Evolutionary conservation across 2,888 invertebrate genomes (phyloP).

Genomic region (Saturnia japonica): DNA sequence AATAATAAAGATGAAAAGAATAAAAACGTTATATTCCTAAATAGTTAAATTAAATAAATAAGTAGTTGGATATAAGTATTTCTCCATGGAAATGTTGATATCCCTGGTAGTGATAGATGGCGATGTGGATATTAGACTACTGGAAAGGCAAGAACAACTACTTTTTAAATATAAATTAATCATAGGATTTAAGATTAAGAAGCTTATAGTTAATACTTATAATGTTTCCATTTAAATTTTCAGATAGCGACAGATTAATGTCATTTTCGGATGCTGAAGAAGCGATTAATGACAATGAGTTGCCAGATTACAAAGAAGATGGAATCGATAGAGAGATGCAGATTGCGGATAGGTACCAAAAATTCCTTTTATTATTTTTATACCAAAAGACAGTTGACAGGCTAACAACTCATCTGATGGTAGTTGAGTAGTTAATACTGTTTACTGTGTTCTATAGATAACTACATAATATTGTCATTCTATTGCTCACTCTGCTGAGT

Average conservation of each 20-base stretch:
- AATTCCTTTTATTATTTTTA: neutral
- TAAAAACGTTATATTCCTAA: too few relatives aligned
- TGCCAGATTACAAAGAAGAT: slow-evolving; percentile 91
- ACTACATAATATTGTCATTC: too few relatives aligned
- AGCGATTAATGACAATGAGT: slow-evolving; percentile 90
- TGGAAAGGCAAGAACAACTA: too few relatives aligned
- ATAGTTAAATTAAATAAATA: too few relatives aligned
- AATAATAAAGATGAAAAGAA: too few relatives aligned
- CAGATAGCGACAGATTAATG: slow-evolving; percentile 80
- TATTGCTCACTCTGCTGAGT: too few relatives aligned
- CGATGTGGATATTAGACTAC: too few relatives aligned
- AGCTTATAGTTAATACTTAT: neutral
- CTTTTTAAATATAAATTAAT: neutral
- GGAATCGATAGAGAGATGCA: slow-evolving; percentile 89
- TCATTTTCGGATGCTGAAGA: slow-evolving; percentile 97
- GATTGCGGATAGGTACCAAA: slow-evolving; percentile 83
- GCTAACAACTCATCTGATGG: neutral
- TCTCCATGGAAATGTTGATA: too few relatives aligned
- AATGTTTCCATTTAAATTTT: slow-evolving; percentile 5
- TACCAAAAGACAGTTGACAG: neutral
- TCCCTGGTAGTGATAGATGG: too few relatives aligned
- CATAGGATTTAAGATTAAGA: neutral
- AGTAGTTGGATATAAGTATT: too few relatives aligned
- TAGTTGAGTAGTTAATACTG: too few relatives aligned
- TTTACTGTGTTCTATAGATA: too few relatives aligned